Evolutionary conservation across 2,888 invertebrate species (phyloP), one percentile per base, ranked within the genome.

Genomic region (Macropis europaea): DNA sequence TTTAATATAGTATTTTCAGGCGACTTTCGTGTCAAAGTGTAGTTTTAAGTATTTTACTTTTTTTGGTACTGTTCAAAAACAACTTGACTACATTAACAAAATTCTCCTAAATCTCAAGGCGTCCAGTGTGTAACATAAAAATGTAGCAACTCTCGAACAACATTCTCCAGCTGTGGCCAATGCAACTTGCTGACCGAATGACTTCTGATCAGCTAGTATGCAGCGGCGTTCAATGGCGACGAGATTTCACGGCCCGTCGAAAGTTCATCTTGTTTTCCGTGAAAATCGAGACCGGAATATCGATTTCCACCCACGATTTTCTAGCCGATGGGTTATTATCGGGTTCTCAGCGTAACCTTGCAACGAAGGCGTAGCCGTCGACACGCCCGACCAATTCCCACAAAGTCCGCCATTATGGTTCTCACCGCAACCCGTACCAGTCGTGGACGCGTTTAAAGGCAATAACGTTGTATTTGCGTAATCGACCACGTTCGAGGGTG

Each of bases 321-420:
- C 76, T 66, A 67, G 73, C 42, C 48, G 42, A 38, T 52, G 70
- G 74, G 75, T 75, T 53, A 11, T 22, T 63, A 48, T 70, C 22
- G 22, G n/a, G 1, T 13, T 2, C 24, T 74, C 68, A 53, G 71
- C 68, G 76, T 79, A 84, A 81, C 82, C 82, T 83, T 85, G 83
- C 81, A 66, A 76, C 73, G 75, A 83, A 86, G 85, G 86, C 84
- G 84, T 86, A 84, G 84, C 67, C 81, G 52, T 28, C 80, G 84
- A 81, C 73, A 82, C 82, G 84, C 82, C 73, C 73, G 82, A 84
- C 50, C 66, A 81, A 83, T 81, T 84, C 70, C 69, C 72, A 62
- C 68, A 48, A 71, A 59, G 74, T 50, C 59, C 73, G 71, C 79
- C 77, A 77, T 80, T 80, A 76, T 66, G 66, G 77, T 84, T 71